Conservation (phyloP, 2,113 vertebrate genomes). For the Lagopus muta region DNA sequence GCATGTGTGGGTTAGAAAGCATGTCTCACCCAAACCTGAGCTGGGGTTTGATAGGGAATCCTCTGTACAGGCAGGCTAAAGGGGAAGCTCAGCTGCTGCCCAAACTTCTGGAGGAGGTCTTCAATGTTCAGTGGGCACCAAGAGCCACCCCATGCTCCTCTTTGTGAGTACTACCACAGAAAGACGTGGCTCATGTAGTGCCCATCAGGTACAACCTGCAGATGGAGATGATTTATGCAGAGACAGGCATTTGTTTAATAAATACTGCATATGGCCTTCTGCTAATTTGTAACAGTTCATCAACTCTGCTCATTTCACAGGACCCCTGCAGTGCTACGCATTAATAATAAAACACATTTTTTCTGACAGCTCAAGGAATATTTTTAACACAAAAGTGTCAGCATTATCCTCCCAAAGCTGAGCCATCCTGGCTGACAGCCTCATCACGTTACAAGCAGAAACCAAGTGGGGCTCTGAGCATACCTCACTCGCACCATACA, state of each 20-base stretch:
- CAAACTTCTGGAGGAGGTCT: neutral
- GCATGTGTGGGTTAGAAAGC: neutral
- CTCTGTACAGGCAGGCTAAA: neutral
- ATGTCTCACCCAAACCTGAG: rapidly evolving
- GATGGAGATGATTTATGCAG: neutral
- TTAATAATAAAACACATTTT: neutral
- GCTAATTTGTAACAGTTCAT: neutral
- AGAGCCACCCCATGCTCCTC: neutral
- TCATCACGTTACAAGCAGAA: neutral
- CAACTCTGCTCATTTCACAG: neutral
- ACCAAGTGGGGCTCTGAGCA: neutral
- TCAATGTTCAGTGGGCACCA: rapidly evolving
- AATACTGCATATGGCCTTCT: neutral
- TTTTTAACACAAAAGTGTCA: neutral
- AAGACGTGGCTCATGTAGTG: neutral
- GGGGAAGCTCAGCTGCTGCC: neutral
- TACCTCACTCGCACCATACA: neutral
- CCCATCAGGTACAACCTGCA: neutral
- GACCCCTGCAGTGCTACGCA: neutral
- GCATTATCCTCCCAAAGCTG: neutral
- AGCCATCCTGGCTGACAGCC: neutral
- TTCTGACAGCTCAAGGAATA: neutral
- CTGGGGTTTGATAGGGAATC: neutral
- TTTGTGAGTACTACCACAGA: neutral
- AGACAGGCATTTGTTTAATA: neutral